Conservation (phyloP, 2,797 vertebrate genomes). For the Microctenopoma lineatum region DNA sequence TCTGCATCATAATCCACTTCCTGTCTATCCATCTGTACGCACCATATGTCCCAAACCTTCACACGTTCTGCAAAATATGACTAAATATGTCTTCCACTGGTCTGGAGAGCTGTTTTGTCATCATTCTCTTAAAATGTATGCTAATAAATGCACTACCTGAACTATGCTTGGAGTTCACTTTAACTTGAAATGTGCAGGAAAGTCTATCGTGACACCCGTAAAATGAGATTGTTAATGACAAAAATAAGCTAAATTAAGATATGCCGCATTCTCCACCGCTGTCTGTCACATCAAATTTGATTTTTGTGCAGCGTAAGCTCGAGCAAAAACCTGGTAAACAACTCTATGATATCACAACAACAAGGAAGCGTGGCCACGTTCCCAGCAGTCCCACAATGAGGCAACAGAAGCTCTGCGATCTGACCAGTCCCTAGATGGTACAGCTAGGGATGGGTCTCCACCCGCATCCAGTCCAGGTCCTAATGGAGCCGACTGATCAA, state of each 20-base stretch:
- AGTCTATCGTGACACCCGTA: background rate
- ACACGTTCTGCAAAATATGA: background rate
- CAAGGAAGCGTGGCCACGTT: slow-evolving; percentile 41
- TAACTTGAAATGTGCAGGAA: slow-evolving; percentile 4
- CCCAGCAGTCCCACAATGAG: slow-evolving; percentile 28
- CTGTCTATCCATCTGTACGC: background rate
- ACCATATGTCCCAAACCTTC: background rate
- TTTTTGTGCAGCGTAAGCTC: slow-evolving; percentile 31
- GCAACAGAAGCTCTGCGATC: slow-evolving; percentile 31
- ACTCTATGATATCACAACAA: slow-evolving; percentile 42
- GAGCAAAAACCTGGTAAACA: slow-evolving; percentile 52
- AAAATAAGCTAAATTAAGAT: slow-evolving; percentile 9
- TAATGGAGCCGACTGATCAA: slow-evolving; percentile 69
- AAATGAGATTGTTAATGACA: slow-evolving; percentile 7
- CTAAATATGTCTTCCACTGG: background rate
- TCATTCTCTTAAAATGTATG: background rate
- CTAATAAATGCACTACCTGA: background rate
- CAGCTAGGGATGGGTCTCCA: slow-evolving; percentile 35
- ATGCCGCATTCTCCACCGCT: slow-evolving; percentile 15
- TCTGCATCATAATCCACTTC: slow-evolving; percentile 1
- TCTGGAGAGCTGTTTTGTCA: background rate
- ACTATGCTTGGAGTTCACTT: background rate
- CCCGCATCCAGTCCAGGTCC: slow-evolving; percentile 46
- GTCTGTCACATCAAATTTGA: slow-evolving; percentile 34
- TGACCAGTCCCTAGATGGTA: slow-evolving; percentile 39